phyloP scores from a whole-genome alignment of 2,113 vertebrate species.

The Petrocephalus zakoni region DNA sequence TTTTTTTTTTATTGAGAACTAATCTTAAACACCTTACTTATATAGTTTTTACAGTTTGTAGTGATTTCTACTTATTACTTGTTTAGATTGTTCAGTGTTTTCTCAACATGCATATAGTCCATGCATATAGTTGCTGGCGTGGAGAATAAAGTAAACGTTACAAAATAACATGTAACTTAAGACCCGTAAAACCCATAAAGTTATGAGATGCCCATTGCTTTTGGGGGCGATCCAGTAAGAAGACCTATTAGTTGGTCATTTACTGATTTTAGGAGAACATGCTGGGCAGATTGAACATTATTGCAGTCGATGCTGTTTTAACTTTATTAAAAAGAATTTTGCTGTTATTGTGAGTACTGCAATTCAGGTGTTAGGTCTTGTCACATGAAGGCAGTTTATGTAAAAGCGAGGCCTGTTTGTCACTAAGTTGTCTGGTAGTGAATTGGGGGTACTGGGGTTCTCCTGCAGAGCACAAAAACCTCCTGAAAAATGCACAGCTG shows the following conservation, averaged over 20 bases:
- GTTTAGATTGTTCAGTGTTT: background rate
- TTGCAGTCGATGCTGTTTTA: background rate
- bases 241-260: background rate
- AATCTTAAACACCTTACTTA: background rate
- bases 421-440: background rate
- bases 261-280: background rate
- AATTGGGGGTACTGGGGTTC: background rate
- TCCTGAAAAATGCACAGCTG: conserved; percentile 85
- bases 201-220: background rate
- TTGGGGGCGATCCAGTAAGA: background rate
- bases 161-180: background rate
- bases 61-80: background rate
- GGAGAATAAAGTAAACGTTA: background rate
- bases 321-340: background rate
- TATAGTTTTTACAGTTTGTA: background rate
- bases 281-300: background rate
- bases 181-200: background rate
- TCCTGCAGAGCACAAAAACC: conserved; percentile 81
- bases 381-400: background rate
- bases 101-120: background rate
- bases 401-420: background rate
- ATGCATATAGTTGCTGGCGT: background rate
- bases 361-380: background rate
- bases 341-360: background rate
- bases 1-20: background rate